A percentile compares a stretch with the other conserved stretches of the same genome.
These are phyloP conservation scores for Thymelicus lineola DNA, from an alignment of 2,888 invertebrate species.

Conservation along the genomic window DNA sequence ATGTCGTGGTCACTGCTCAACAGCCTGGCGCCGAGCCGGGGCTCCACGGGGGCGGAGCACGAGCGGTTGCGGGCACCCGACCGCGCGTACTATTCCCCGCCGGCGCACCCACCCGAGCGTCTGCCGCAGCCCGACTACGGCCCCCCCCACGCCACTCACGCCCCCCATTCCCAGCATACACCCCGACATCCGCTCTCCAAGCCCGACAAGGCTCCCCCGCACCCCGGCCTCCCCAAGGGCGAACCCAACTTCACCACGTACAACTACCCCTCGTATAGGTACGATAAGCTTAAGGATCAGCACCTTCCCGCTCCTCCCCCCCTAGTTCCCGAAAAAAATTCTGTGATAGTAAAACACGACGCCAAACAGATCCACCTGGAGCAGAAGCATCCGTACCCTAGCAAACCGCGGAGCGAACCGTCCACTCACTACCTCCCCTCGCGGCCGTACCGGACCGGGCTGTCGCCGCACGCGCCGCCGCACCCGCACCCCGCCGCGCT, in stretches of 20 bases:
- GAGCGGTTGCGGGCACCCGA: slow-evolving; percentile 61
- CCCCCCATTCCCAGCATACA: slow-evolving; percentile 59
- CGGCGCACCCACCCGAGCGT: slow-evolving; percentile 52
- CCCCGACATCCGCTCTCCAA: slow-evolving; percentile 65
- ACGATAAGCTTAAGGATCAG: slow-evolving; percentile 87
- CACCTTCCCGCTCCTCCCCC: slow-evolving; percentile 88
- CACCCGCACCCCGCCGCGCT: slow-evolving; percentile 70
- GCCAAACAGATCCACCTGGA: slow-evolving; percentile 87
- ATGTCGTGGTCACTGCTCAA: slow-evolving; percentile 85
- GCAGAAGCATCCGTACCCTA: slow-evolving; percentile 84
- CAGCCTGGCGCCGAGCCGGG: slow-evolving; percentile 78
- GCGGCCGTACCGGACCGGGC: slow-evolving; percentile 76
- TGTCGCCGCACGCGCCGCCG: slow-evolving; percentile 84
- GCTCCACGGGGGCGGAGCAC: slow-evolving; percentile 56
- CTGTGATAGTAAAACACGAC: slow-evolving; percentile 93
- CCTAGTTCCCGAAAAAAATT: slow-evolving; percentile 89
- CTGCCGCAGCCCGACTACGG: slow-evolving; percentile 59
- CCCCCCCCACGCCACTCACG: slow-evolving; percentile 63
- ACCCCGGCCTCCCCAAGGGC: slow-evolving; percentile 82
- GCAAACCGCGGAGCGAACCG: slow-evolving; percentile 84
- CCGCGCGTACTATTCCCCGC: slow-evolving; percentile 59
- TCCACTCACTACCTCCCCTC: slow-evolving; percentile 83
- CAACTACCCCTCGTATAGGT: slow-evolving; percentile 87
- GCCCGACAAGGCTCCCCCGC: slow-evolving; percentile 64
- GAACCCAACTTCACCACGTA: slow-evolving; percentile 89